Evolutionary conservation across 2,113 vertebrate genomes (phyloP).

Genomic region (Coracopsis vasa): DNA sequence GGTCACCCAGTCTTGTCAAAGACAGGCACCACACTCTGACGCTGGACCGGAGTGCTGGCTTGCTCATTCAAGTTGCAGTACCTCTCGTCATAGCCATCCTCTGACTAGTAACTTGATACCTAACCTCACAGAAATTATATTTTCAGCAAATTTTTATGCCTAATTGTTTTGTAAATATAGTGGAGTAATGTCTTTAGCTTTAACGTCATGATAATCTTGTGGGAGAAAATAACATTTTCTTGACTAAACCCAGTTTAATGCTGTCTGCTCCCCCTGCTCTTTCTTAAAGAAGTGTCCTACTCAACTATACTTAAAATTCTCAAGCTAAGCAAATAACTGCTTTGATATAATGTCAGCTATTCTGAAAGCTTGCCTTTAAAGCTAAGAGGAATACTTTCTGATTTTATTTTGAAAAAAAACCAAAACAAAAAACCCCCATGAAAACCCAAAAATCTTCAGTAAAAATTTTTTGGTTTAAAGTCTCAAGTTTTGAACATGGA

Average conservation of each 20-base stretch:
- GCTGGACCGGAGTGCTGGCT: neutral
- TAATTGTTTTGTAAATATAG: neutral
- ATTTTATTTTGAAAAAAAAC: neutral
- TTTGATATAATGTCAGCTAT: neutral
- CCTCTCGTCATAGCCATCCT: neutral
- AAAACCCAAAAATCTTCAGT: neutral
- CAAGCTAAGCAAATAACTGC: neutral
- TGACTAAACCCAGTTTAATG: neutral
- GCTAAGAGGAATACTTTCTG: neutral
- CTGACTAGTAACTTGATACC: neutral
- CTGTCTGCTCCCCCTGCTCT: neutral
- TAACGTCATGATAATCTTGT: neutral
- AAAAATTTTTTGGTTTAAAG: neutral
- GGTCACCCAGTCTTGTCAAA: neutral
- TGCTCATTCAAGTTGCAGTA: fast-evolving
- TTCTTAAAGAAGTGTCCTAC: neutral
- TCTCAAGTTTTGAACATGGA: neutral
- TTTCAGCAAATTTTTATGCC: neutral
- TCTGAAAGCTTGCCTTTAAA: neutral
- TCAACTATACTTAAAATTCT: neutral
- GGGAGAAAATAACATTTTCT: neutral
- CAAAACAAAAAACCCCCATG: neutral
- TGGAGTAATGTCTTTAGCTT: neutral
- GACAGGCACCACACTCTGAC: fast-evolving
- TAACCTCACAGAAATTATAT: neutral